A percentile compares a stretch with the other conserved stretches of the same genome.
phyloP scores from a whole-genome alignment of 2,113 vertebrate species.

The Origma solitaria region DNA sequence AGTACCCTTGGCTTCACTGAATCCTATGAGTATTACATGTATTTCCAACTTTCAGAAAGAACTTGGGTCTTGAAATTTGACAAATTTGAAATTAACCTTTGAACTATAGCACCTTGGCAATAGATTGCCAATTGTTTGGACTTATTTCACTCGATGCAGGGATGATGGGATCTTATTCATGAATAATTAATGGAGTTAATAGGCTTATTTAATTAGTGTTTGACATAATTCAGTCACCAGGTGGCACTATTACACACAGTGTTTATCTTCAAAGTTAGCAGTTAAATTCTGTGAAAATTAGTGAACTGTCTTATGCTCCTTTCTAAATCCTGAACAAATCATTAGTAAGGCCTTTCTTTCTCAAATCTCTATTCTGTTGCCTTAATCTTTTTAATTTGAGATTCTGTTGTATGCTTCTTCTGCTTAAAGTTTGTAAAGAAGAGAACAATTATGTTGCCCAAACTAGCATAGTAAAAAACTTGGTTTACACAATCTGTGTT shows the following conservation, averaged over 20 bases:
- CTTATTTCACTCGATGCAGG: background rate
- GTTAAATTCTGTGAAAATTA: background rate
- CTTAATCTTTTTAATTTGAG: background rate
- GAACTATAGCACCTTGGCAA: background rate
- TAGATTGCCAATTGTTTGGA: background rate
- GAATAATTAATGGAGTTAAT: background rate
- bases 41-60: background rate
- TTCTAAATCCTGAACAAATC: background rate
- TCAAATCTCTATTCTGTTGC: background rate
- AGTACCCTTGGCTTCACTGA: background rate
- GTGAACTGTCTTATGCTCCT: background rate
- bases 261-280: background rate
- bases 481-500: background rate
- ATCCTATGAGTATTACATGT: background rate
- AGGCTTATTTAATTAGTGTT: background rate
- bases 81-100: background rate
- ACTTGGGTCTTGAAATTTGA: background rate
- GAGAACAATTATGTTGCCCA: background rate
- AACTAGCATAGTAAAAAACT: background rate
- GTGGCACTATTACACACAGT: slow-evolving; percentile 13
- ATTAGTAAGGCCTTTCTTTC: background rate
- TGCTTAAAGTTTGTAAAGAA: background rate
- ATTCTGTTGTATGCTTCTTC: background rate
- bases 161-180: background rate
- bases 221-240: slow-evolving; percentile 5